Conservation (phyloP, 2,113 vertebrate species). For the Hypocryptadius cinnamomeus region DNA sequence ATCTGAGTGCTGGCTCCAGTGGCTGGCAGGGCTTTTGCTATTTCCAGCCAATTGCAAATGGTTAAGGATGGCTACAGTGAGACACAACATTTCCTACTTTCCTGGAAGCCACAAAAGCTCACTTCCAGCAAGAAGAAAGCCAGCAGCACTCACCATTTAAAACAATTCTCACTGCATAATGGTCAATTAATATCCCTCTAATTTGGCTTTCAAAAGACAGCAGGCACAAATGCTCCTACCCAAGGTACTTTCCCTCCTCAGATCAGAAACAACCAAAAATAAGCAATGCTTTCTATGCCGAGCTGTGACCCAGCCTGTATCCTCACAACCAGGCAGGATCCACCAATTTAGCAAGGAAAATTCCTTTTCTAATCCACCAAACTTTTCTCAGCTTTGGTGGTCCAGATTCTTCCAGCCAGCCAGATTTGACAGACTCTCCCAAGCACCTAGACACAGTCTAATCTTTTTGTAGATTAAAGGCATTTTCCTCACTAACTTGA, state of each 20-base stretch:
- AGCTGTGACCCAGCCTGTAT: neutral
- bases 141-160: neutral
- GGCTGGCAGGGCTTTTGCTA: neutral
- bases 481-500: neutral
- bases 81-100: neutral
- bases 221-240: neutral
- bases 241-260: neutral
- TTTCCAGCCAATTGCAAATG: neutral
- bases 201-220: neutral
- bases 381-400: neutral
- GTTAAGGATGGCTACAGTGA: neutral
- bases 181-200: neutral
- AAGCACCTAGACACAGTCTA: neutral
- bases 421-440: neutral
- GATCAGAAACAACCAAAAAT: neutral
- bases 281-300: neutral
- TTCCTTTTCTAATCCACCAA: neutral
- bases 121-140: neutral
- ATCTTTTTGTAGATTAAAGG: neutral
- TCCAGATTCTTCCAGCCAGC: neutral
- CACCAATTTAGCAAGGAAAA: neutral
- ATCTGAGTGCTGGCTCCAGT: neutral
- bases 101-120: neutral
- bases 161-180: neutral
- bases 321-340: neutral